Evolutionary conservation across 2,888 invertebrate genomes (phyloP).

Genomic region (Athalia rosae): DNA sequence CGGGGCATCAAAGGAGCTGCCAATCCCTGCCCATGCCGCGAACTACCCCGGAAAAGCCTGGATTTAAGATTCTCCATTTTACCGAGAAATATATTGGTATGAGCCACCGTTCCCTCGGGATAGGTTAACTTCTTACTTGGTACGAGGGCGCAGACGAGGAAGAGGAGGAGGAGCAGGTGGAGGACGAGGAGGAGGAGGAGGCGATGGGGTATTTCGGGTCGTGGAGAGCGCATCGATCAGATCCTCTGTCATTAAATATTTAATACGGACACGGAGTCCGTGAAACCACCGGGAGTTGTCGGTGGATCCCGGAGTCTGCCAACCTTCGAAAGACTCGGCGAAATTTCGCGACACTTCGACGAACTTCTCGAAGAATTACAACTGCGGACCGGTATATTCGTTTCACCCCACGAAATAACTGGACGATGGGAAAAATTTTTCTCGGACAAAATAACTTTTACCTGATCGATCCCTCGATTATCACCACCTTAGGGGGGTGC

Average conservation of each 20-base stretch:
- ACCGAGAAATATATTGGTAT: conserved; percentile 40
- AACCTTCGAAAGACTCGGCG: neutral
- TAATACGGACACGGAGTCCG: conserved; percentile 50
- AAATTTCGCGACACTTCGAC: neutral
- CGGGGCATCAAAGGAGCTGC: conserved; percentile 45
- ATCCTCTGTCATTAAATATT: conserved; percentile 55
- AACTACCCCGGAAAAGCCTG: conserved; percentile 38
- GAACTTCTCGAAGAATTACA: too few species aligned
- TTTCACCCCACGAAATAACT: neutral
- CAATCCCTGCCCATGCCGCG: conserved; percentile 32
- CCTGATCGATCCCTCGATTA: conserved; percentile 42
- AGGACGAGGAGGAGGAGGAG: conserved; percentile 37
- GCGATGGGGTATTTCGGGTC: conserved; percentile 26
- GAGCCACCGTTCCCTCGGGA: conserved; percentile 34
- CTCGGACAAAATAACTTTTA: neutral
- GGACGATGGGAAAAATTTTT: too few species aligned
- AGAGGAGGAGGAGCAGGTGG: conserved; percentile 32
- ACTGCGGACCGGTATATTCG: too few species aligned
- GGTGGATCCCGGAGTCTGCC: neutral
- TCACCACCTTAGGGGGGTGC: conserved; percentile 52
- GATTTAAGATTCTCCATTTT: conserved; percentile 45
- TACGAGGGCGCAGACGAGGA: conserved; percentile 8
- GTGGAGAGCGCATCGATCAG: conserved; percentile 47
- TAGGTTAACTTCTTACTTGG: conserved; percentile 44
- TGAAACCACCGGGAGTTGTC: conserved; percentile 43